A percentile compares a stretch with the other conserved stretches of the same genome.
These are phyloP conservation scores for Dasysyrphus tricinctus DNA, from an alignment of 2,888 invertebrate species.

Conservation along the genomic window DNA sequence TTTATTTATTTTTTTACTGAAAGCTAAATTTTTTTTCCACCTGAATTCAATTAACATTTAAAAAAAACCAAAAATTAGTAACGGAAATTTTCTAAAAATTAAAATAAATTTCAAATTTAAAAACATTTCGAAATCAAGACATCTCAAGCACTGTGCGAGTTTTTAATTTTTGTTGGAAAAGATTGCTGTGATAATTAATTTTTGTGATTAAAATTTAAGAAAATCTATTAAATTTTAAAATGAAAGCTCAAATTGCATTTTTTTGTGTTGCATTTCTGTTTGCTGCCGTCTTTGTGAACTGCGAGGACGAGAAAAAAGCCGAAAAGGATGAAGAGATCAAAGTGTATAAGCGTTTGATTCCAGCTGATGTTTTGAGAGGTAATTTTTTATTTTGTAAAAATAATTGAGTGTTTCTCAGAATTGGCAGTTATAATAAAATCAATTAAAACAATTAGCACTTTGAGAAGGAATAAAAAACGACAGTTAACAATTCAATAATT, in stretches of 20 bases:
- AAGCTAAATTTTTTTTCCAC: constrained; percentile 54
- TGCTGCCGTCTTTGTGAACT: constrained; percentile 84
- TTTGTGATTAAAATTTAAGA: constrained; percentile 30
- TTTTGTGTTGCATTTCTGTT: constrained; percentile 83
- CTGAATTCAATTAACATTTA: constrained; percentile 51
- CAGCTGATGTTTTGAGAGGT: constrained; percentile 96
- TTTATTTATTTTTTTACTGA: constrained; percentile 40
- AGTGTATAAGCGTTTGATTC: constrained; percentile 92
- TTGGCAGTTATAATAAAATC: background rate
- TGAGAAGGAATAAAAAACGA: background rate
- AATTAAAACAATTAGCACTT: background rate
- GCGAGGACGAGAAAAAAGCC: constrained; percentile 82
- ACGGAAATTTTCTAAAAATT: constrained; percentile 18
- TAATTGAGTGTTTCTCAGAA: background rate
- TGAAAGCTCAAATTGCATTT: constrained; percentile 76
- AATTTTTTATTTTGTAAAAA: constrained; percentile 76
- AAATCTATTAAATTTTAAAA: constrained; percentile 52
- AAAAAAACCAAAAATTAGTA: constrained; percentile 20
- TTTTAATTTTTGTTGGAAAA: background rate
- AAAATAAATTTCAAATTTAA: constrained; percentile 13
- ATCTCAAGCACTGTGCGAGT: background rate
- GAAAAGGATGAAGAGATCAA: constrained; percentile 85
- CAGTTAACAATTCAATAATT: background rate
- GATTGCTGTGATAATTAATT: constrained; percentile 57
- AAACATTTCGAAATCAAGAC: constrained; percentile 21